Base-by-base conservation (phyloP, 2,888 invertebrate genomes). In the Agriopis marginaria region DNA sequence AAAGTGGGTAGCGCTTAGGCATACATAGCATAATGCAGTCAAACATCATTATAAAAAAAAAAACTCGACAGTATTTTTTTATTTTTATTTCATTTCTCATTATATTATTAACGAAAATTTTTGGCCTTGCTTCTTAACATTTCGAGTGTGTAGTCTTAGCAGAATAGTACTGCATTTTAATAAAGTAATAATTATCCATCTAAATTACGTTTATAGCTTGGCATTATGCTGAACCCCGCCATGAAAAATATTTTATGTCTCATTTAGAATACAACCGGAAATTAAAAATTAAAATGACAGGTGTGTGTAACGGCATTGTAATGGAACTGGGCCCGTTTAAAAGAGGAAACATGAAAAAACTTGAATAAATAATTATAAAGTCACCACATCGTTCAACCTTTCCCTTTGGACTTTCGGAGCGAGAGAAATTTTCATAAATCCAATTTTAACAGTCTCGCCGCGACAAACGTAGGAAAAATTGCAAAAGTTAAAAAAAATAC, bases 331-430 rank as follows among this genome's bases (percentile, higher is more conserved):
- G 71, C 73, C 79, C 77, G 76, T 80, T 83, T 83, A 79, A 80
- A 80, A 79, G 76, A 75, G 75, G 71, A 62, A 75, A 78, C 77
- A 77, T 66, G 75, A 61, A 77, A 81, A 81, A 76, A 72, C 71
- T 75, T 76, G 70, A 73, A 82, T 63, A 63, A 63, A 70, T 67
- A 85, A 86, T 87, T 89, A 85, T 85, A 87, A 89, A 85, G 84
- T 86, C 85, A 75, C 83, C 84, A 80, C 81, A 81, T 81, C 79
- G 82, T 78, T 82, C 75, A 83, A 85, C 81, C 84, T 82, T 77
- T 72, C 76, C 78, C 66, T 66, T 66, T 70, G 50, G 70, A 66
- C 58, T 56, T 69, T 72, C 65, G 66, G 66, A 75, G 74, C 66
- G 64, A 62, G 76, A 68, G 72, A 76, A 77, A 79, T 79, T 82